Evolutionary conservation across 2,888 invertebrate genomes (phyloP).

Genomic region (Drosophila niveifrons): DNA sequence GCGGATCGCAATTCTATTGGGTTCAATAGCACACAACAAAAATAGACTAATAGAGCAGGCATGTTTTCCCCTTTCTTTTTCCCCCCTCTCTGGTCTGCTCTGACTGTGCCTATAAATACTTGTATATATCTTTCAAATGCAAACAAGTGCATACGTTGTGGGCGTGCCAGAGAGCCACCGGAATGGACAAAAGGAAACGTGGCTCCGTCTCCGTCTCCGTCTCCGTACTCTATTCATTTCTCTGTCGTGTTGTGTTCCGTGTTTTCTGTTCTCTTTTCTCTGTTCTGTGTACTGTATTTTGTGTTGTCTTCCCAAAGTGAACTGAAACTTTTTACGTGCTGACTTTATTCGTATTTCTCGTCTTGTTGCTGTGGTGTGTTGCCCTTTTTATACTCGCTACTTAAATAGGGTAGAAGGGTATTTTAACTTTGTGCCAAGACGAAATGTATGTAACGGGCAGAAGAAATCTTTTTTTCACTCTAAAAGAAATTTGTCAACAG

Average conservation of each 20-base stretch:
- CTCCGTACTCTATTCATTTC: slow-evolving; percentile 7
- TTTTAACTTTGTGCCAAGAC: too few species aligned
- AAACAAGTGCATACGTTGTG: slow-evolving; percentile 69
- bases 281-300: slow-evolving; percentile 6
- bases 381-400: slow-evolving; percentile 10
- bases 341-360: slow-evolving; percentile 36
- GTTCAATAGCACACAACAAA: slow-evolving; percentile 76
- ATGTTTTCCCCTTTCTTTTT: not conserved
- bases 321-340: slow-evolving; percentile 61
- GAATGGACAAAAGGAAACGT: slow-evolving; percentile 61
- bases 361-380: slow-evolving; percentile 33
- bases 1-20: slow-evolving; percentile 44
- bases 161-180: slow-evolving; percentile 42
- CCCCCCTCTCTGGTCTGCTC: not conserved
- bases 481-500: too few species aligned
- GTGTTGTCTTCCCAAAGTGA: slow-evolving; percentile 42
- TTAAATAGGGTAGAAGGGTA: too few species aligned
- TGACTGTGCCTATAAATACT: slow-evolving; percentile 63
- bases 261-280: slow-evolving; percentile 1
- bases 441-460: too few species aligned
- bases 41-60: slow-evolving; percentile 68
- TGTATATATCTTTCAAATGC: slow-evolving; percentile 69
- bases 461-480: too few species aligned
- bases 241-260: slow-evolving; percentile 1
- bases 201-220: too few species aligned